Base-by-base conservation (phyloP, 2,888 invertebrate genomes). In the Drosophila lutescens region DNA sequence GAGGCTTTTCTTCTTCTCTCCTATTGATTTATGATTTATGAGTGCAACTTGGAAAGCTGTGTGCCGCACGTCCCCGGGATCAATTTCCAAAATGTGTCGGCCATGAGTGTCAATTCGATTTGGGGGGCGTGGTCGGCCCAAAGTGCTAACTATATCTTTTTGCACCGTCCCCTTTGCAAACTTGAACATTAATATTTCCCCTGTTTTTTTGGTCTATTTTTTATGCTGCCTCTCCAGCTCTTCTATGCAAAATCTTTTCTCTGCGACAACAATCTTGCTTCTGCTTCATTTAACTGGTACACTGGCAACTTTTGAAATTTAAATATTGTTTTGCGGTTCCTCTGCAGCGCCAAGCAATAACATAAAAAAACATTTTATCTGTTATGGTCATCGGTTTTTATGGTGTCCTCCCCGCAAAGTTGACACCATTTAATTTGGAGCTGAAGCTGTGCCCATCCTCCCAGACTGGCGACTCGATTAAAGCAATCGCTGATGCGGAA, bases 11-110 rank as follows among this genome's bases (percentile, higher is more conserved):
- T 41, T 55, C 62, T 50, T 54, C 47, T 41, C 68, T 70, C 58
- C 63, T 76, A 89, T 90, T 89, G 89, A 90, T 89, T 90, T 90
- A 90, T 90, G 90, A 90, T 90, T 89, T 89, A 90, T 90, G 79
- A 78, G 70, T 65, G 59, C 61, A 78, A 83, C 87, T 91, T 79
- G 65, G 74, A 68, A 68, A 80, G 88, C 80, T 71, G 59, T n/a
- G 51, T 58, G 63, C 57, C 34, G 54, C 51, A 75, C 51, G 51
- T 80, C 32, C 69, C 65, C 61, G 67, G 87, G 87, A 87, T 85
- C 85, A 85, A 85, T 86, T 88, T 87, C 63, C 55, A 59, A 78
- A 71, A 80, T 80, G 84, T 80, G 79, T 68, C 75, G 70, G 67
- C 70, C 65, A 68, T 59, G 34, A 59, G 67, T 66, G 76, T 59